phyloP scores from a whole-genome alignment of 2,888 invertebrate genomes.

The Alloscopus bannaensis region DNA sequence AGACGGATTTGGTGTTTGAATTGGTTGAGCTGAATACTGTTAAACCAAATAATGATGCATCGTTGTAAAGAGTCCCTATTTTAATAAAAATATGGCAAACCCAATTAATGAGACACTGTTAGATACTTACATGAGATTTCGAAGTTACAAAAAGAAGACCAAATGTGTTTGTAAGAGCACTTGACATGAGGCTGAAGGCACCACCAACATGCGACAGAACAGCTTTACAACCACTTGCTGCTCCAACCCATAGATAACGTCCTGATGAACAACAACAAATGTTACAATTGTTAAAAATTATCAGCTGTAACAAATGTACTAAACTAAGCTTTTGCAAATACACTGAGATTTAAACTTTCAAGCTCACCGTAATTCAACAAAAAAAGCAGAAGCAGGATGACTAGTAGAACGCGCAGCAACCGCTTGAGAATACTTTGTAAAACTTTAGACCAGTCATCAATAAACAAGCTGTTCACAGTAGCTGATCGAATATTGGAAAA shows the following conservation, averaged over 20 bases:
- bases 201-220: not conserved
- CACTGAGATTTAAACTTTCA: too few relatives aligned
- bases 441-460: too few relatives aligned
- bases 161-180: constrained; percentile 2
- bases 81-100: too few relatives aligned
- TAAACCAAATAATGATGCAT: constrained; percentile 1
- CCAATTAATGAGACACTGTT: too few relatives aligned
- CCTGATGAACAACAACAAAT: not conserved
- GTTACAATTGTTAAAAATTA: not conserved
- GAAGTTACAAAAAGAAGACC: not conserved
- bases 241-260: not conserved
- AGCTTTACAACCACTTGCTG: not conserved
- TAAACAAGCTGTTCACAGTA: too few relatives aligned
- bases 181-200: constrained; percentile 21
- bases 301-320: too few relatives aligned
- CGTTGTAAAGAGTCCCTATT: too few relatives aligned
- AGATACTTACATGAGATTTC: not conserved
- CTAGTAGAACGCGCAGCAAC: not conserved
- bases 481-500: too few relatives aligned
- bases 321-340: too few relatives aligned
- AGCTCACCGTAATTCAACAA: not conserved
- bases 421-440: not conserved
- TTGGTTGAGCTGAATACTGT: constrained; percentile 1
- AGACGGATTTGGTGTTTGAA: constrained; percentile 23
- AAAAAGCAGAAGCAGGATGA: not conserved